Base-by-base conservation (phyloP, 2,888 invertebrate species). In the Harpalus rufipes region DNA sequence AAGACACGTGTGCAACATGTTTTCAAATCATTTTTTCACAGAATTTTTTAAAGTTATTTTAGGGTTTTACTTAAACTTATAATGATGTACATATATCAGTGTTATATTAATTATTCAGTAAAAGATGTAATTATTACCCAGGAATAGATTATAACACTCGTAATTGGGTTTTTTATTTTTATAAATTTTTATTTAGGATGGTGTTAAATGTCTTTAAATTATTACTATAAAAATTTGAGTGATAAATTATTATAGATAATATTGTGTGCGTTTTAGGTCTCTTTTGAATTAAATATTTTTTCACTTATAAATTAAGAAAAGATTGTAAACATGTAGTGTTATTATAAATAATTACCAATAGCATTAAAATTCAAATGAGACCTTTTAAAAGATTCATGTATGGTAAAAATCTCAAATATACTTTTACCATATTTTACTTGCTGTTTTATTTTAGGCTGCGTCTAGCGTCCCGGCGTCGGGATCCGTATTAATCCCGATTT, bases 31-130 rank as follows among this genome's bases (percentile, higher is more conserved):
- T 58, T 58, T 74, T 68, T 74, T 39, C 68, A 39, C n/a, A 39
- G 14, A 68, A 68, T 68, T 63, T 63, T n/a, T 63, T 63, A 18
- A 63, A 63, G 63, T 63, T 63, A 63, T 18, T 12, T 51, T 74
- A 51, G 58, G 58, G 18, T 78, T 51, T 78, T 78, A 78, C 78
- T 78, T 78, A 21, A 32, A 32, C 32, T 32, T 32, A 32, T 32
- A 76, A 74, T 74, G 78, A 78, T 78, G 78, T 78, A 78, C 78
- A 78, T 78, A 78, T 78, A 78, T 78, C 78, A 78, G 56, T 78
- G 78, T 78, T 78, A 78, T 56, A 21, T 21, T 25, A 44, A 68
- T 68, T 74, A 74, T 74, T 12, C 44, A 44, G 72, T 74, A 16
- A 74, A 68, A 41, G 18, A 74, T 74, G 44, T 74, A 74, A 74